Base-by-base conservation (phyloP, 1,140 invertebrate species). In the Plectrocnemia conspersa region DNA sequence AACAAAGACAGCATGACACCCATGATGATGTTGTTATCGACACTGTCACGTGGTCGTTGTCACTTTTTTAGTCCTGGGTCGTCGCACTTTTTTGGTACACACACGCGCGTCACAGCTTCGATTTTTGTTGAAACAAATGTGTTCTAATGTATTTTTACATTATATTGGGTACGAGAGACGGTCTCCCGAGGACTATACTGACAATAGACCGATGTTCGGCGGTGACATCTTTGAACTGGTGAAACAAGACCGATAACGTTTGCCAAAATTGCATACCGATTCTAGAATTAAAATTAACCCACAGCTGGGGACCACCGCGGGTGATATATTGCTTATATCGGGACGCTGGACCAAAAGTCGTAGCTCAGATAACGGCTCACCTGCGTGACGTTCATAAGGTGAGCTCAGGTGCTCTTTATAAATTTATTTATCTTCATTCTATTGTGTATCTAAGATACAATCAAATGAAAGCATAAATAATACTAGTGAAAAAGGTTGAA, bases 1-100 rank as follows among this genome's bases (percentile, higher is more conserved):
- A 88, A 66, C 62, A 85, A 71, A 9, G 85, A 86, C 38, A 88
- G 70, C 52, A 88, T 65, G 15, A 86, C 67, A 62, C 83, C 84
- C 84, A 85, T 85, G 42, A 65, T 66, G 11, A 27, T 9, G 65
- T 65, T 64, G 59, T 21, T 29, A 15, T n/a, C 40, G 23, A 24
- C 11, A 15, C 48, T 57, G 64, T 65, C 64, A 59, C 55, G 46
- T 48, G 48, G 15, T 7, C 21, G 32, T 13, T 19, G 21, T 16
- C 21, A 49, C 11, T 36, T 33, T 9, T 35, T 16, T 48, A 16
- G n/a, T 16, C 18, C 9, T 29, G 5, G 23, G 7, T 13, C 6
- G 6, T 25, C 11, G 18, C 6, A 13, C 23, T 3, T 46, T 29
- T 29, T 29, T 13, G n/a, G 27, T 29, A 9, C 27, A 13, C 36